A percentile compares a stretch with the other conserved stretches of the same genome.
Evolutionary conservation across 2,797 vertebrate genomes (phyloP).

Genomic region (Cichlasoma orientale): DNA sequence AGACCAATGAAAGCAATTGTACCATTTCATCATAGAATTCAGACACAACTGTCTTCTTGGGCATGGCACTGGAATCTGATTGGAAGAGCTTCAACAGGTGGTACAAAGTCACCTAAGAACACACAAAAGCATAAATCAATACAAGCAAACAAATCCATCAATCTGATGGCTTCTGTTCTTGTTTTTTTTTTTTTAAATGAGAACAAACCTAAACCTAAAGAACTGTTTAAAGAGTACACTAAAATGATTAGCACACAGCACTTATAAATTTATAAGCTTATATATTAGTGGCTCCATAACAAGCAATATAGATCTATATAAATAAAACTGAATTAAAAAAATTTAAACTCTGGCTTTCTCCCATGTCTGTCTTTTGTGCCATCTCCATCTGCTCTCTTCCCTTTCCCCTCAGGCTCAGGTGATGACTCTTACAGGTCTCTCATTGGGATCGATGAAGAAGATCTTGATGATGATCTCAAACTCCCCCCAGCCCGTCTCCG

Average conservation of each 20-base stretch:
- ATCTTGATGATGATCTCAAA: constrained; percentile 99
- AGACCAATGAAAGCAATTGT: constrained; percentile 2
- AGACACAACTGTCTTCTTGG: constrained; percentile 97
- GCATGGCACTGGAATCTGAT: constrained; percentile 96
- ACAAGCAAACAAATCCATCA: not conserved
- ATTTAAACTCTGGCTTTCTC: not conserved
- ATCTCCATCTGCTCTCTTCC: not conserved
- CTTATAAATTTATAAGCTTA: too few species aligned
- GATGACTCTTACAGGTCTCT: constrained; percentile 89
- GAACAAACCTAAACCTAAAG: not conserved
- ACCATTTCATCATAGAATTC: constrained; percentile 99
- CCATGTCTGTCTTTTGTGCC: not conserved
- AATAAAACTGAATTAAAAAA: not conserved
- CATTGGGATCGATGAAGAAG: constrained; percentile 98
- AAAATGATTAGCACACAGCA: not conserved
- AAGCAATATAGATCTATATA: not conserved
- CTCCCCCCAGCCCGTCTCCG: constrained; percentile 98
- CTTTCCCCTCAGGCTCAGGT: not conserved
- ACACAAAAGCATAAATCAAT: not conserved
- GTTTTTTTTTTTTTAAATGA: not conserved
- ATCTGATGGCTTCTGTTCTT: not conserved
- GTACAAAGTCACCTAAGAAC: constrained; percentile 93
- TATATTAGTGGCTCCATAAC: not conserved
- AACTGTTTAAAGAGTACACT: not conserved
- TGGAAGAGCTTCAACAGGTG: constrained; percentile 97